Evolutionary conservation across 2,888 invertebrate species (phyloP), one percentile per base, ranked within the genome.

Genomic region (Prionchulus punctatus): DNA sequence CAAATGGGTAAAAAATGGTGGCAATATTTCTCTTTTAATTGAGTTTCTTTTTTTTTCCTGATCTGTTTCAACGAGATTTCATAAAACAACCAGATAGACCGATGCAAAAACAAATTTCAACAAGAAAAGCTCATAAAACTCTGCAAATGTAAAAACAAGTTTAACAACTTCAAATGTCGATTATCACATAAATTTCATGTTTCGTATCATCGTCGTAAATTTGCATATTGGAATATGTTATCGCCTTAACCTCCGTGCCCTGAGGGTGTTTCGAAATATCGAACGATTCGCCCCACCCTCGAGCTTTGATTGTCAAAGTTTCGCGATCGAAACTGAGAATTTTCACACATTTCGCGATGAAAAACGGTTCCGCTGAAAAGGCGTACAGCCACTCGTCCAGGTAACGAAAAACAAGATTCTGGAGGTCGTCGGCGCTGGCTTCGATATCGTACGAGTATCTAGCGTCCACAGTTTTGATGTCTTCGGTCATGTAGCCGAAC

Each of bases 141-240:
- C 36, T 7, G 18, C 7, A 36, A 36, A 36, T 36, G 7, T 7
- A 36, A 36, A 45, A 45, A 12, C 23, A 12, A 23, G 23, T n/a
- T 45, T n/a, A 4, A 12, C 18, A 12, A 45, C 12, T 7, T 77
- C 75, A 94, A 74, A 98, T 94, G 77, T 98, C 96, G 72, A 96
- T 85, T 72, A 98, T 96, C 65, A 96, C 94, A 82, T 86, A 98
- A 49, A 94, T 78, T 79, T 96, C 89, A 74, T 80, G 82, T 54
- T 65, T 63, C 62, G 80, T 80, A 65, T 80, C 18, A 12, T 61
- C 63, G 2, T 57, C 79, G 63, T 79, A 77, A 50, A 89, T 76
- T 76, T 98, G 94, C 96, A 98, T 96, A 56, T 92, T 90, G 4
- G 96, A 94, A 75, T 98, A 99, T 2, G 98, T 98, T 62, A 99